Percentiles rank a stretch among this genome's conserved stretches.
These are phyloP conservation scores for Malacoctenus gilli DNA, from an alignment of 2,797 vertebrate genomes.

Conservation along the genomic window DNA sequence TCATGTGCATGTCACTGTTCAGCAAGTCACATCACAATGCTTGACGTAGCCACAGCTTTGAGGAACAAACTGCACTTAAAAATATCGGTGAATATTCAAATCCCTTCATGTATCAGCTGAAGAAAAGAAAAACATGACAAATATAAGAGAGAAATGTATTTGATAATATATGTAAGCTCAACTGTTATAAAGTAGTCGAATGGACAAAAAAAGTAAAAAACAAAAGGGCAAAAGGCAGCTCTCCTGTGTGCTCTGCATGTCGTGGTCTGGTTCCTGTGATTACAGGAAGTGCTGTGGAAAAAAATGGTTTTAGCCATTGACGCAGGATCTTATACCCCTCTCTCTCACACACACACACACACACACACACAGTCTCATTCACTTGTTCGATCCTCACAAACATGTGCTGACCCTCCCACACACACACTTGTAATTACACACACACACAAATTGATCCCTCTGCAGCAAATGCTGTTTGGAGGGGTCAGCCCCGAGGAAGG, in stretches of 20 bases:
- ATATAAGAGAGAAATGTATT: too few relatives aligned
- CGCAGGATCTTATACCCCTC: conserved; percentile 30
- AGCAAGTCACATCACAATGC: too few relatives aligned
- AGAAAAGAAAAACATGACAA: too few relatives aligned
- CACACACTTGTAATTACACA: conserved; percentile 20
- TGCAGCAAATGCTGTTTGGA: conserved; percentile 60
- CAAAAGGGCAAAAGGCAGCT: conserved; percentile 32
- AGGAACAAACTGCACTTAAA: too few relatives aligned
- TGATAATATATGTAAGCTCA: too few relatives aligned
- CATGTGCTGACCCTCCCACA: conserved; percentile 49
- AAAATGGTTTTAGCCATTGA: conserved; percentile 28
- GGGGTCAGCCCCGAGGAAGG: conserved; percentile 33
- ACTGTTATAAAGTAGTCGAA: conserved; percentile 6
- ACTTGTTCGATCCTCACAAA: conserved; percentile 51
- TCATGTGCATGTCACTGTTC: too few relatives aligned
- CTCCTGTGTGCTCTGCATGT: conserved; percentile 63
- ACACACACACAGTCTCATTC: conserved; percentile 11
- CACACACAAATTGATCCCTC: conserved; percentile 70
- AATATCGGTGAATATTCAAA: too few relatives aligned
- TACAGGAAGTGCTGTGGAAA: conserved; percentile 50
- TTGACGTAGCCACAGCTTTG: too few relatives aligned
- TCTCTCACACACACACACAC: background rate
- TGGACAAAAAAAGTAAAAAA: background rate
- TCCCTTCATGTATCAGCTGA: too few relatives aligned
- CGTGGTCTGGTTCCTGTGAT: too few relatives aligned